Conservation (phyloP, 2,888 invertebrate species). For the Agrochola litura region DNA sequence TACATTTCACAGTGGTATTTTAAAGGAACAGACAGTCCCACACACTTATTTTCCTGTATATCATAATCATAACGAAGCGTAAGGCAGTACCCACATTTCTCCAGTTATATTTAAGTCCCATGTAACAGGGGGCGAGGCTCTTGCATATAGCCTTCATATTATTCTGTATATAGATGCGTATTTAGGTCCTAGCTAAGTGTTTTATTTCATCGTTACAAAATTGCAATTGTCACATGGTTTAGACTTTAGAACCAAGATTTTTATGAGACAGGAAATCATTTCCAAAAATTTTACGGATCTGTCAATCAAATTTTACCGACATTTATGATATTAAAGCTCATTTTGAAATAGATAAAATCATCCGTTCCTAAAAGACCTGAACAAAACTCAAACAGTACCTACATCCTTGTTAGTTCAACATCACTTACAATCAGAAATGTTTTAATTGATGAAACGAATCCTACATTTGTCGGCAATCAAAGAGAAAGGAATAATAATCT, state of each 20-base stretch:
- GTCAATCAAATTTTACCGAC: no score
- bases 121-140: no score
- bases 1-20: neutral
- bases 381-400: neutral
- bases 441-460: conserved; percentile 35
- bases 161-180: neutral
- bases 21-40: neutral
- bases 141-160: neutral
- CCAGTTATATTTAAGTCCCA: no score
- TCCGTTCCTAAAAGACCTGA: neutral
- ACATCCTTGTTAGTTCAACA: conserved; percentile 29
- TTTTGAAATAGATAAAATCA: neutral
- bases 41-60: neutral
- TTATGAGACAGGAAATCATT: neutral
- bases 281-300: neutral
- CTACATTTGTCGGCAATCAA: conserved; percentile 15
- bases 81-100: no score
- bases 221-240: neutral
- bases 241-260: neutral
- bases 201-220: neutral
- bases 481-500: conserved; percentile 12
- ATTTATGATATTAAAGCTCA: neutral
- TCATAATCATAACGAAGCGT: no score
- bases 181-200: neutral
- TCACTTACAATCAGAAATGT: conserved; percentile 17